Evolutionary conservation across 2,888 invertebrate species (phyloP).

Genomic region (Elmis aenea): DNA sequence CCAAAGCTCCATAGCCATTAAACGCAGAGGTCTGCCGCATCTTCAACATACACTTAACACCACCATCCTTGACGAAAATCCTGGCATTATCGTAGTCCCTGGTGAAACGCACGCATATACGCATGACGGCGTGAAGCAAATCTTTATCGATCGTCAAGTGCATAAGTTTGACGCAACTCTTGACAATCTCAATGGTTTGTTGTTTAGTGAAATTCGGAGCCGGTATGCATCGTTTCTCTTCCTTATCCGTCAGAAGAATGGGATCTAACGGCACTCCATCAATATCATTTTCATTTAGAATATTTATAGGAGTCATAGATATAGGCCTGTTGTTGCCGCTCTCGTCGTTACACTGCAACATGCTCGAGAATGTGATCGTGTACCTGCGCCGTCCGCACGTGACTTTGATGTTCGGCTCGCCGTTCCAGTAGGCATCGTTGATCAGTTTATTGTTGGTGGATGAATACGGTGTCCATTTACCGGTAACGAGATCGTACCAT

Average conservation of each 20-base stretch:
- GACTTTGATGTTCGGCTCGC: slow-evolving; percentile 64
- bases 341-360: slow-evolving; percentile 81
- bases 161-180: slow-evolving; percentile 63
- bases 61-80: slow-evolving; percentile 69
- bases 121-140: slow-evolving; percentile 70
- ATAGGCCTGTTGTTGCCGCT: slow-evolving; percentile 78
- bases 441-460: slow-evolving; percentile 67
- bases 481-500: slow-evolving; percentile 78
- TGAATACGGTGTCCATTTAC: slow-evolving; percentile 74
- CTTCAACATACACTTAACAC: slow-evolving; percentile 63
- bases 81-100: slow-evolving; percentile 67
- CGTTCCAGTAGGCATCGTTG: slow-evolving; percentile 71
- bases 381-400: slow-evolving; percentile 70
- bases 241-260: slow-evolving; percentile 37
- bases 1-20: slow-evolving; percentile 68
- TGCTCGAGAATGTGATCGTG: slow-evolving; percentile 70
- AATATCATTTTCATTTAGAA: slow-evolving; percentile 33
- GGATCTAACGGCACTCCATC: too few species aligned
- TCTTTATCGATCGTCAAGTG: slow-evolving; percentile 68
- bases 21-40: slow-evolving; percentile 68
- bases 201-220: slow-evolving; percentile 36
- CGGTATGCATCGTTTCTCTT: slow-evolving; percentile 37
- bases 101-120: slow-evolving; percentile 69
- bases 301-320: slow-evolving; percentile 56
- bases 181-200: slow-evolving; percentile 39